A percentile compares a stretch with the other conserved stretches of the same genome.
These are phyloP conservation scores for Rhagophthalmus giganteus DNA, from an alignment of 2,888 invertebrate species.

Conservation along the genomic window DNA sequence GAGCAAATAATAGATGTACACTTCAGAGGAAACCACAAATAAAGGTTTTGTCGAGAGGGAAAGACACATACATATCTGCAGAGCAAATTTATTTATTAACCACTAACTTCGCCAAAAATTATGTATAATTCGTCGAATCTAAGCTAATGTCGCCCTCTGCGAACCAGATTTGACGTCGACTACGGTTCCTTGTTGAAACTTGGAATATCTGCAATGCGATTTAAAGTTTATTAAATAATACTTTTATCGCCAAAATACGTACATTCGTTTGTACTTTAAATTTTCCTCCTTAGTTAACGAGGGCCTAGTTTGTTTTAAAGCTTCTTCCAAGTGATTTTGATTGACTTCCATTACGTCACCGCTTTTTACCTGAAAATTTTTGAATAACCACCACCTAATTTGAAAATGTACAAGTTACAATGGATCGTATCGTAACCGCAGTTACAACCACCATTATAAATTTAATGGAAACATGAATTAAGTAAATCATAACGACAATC, in stretches of 20 bases:
- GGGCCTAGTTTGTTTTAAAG: constrained; percentile 72
- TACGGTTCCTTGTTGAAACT: constrained; percentile 45
- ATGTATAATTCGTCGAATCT: constrained; percentile 5
- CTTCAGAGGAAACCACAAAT: constrained; percentile 29
- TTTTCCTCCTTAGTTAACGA: constrained; percentile 73
- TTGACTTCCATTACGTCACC: constrained; percentile 50
- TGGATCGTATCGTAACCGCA: too few relatives aligned
- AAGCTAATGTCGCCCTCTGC: constrained; percentile 50
- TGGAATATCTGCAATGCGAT: constrained; percentile 53
- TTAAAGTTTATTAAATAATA: too few relatives aligned
- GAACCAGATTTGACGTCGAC: constrained; percentile 43
- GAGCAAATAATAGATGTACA: constrained; percentile 30
- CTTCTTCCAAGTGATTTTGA: constrained; percentile 66
- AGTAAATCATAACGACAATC: constrained; percentile 26
- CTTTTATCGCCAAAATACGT: constrained; percentile 58
- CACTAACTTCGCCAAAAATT: constrained; percentile 2
- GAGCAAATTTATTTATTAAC: constrained; percentile 2
- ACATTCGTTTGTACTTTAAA: constrained; percentile 76
- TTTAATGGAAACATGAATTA: constrained; percentile 29
- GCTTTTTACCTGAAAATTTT: constrained; percentile 17
- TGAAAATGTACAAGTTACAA: too few relatives aligned
- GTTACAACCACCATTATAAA: constrained; percentile 12
- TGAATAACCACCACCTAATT: too few relatives aligned
- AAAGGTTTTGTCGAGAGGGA: constrained; percentile 17
- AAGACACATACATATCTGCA: constrained; percentile 3